phyloP scores from a whole-genome alignment of 2,113 vertebrate genomes.

The Lepidothrix coronata region DNA sequence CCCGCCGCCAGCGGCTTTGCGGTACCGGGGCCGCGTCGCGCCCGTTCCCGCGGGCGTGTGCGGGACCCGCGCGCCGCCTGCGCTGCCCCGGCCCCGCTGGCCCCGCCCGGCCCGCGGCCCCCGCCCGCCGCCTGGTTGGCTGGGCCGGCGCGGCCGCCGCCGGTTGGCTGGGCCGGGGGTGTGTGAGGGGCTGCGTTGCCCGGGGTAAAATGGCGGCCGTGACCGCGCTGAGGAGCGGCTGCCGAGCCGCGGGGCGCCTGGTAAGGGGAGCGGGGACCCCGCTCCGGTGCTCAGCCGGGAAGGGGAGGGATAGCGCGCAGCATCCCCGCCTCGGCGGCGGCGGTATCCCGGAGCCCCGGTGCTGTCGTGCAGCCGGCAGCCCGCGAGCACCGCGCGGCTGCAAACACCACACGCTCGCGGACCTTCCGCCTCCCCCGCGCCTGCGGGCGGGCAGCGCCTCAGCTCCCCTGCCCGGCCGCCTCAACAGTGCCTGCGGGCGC shows the following conservation, averaged over 20 bases:
- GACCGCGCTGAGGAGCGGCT: conserved; percentile 73
- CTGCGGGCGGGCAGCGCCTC: background rate
- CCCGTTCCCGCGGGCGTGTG: background rate
- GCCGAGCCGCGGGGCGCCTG: conserved; percentile 72
- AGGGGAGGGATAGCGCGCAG: background rate
- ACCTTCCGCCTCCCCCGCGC: background rate
- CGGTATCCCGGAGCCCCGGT: background rate
- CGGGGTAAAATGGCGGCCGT: conserved; percentile 83
- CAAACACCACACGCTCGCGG: background rate
- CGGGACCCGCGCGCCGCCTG: background rate
- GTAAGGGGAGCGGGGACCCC: conserved; percentile 70
- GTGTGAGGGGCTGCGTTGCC: background rate
- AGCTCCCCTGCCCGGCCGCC: background rate
- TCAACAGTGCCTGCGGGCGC: background rate
- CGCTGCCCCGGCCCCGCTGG: background rate
- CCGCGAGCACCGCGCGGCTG: background rate
- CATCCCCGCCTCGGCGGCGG: background rate
- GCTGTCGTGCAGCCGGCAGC: background rate
- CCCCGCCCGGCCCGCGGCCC: background rate
- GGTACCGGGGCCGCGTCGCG: background rate
- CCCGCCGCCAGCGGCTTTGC: rapidly evolving
- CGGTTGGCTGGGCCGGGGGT: conserved; percentile 14
- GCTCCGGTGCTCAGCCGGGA: background rate
- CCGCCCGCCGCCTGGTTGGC: background rate
- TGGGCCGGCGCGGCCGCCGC: background rate